Base-by-base conservation (phyloP, 2,797 vertebrate genomes). In the Adelosebastes latens region DNA sequence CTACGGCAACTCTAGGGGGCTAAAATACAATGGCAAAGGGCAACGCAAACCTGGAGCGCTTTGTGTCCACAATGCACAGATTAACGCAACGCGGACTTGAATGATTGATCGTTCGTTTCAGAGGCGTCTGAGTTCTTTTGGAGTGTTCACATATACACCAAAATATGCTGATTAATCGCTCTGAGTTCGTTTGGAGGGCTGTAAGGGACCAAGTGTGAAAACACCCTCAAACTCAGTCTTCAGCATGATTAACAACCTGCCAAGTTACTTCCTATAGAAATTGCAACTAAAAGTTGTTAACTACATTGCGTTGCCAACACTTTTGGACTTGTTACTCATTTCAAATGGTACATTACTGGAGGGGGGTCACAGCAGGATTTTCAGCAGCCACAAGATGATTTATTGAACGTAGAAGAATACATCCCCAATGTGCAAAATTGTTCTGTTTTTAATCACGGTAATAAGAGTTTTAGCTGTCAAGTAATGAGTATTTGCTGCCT, bases 401-500 rank as follows among this genome's bases (percentile, higher is more conserved):
- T 91, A 93, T 92, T 84, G 80, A 91, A 89, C 3, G 24, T 73
- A 68, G 75, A 84, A 91, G 89, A 83, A 74, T 79, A 87, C 85
- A 93, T 93, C 80, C 88, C 91, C 80, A 78, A 81, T 75, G 83
- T 89, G 85, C 81, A 86, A 84, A 90, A 87, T 78, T 69, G 75
- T 80, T 90, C 88, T 81, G 86, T 91, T 94, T 92, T 92, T 92
- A 93, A 92, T 93, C 88, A 92, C 16, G 18, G 84, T 85, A 87
- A 92, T 86, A 90, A 83, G 82, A 83, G 82, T 88, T 94, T 93
- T 81, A 86, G 86, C 79, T 89, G 88, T 93, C 85, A 86, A 85
- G 82, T 91, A 90, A 90, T 92, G 90, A 92, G 88, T 79, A 80
- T 92, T 88, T 88, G 72, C 79, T 55, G 89, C 88, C 91, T 88